These are phyloP conservation scores for Agriopis leucophaearia DNA, from an alignment of 2,888 invertebrate genomes.

Conservation along the genomic window DNA sequence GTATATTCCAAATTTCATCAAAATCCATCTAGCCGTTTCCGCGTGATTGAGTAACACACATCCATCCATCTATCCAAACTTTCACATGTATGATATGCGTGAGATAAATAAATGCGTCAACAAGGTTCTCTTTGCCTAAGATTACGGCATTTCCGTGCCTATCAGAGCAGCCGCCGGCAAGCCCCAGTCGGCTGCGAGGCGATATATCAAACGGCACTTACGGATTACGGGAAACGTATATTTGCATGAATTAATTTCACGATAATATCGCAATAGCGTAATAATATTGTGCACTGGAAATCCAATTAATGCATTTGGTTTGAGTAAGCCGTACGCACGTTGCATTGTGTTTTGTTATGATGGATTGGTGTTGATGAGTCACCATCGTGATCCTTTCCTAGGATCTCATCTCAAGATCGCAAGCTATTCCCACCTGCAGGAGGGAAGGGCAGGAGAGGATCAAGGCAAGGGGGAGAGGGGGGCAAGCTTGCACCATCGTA, in stretches of 20 bases:
- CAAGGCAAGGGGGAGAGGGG: no score
- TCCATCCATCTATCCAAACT: no score
- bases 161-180: conserved; percentile 10
- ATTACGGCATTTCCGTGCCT: conserved; percentile 1
- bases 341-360: neutral
- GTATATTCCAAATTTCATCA: no score
- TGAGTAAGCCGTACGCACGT: neutral
- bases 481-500: no score
- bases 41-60: no score
- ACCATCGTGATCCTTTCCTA: no score
- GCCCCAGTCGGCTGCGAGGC: conserved; percentile 16
- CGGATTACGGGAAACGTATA: conserved; percentile 31
- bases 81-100: no score
- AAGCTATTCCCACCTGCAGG: no score
- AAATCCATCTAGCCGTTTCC: no score
- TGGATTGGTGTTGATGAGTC: neutral
- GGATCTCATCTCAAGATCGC: no score
- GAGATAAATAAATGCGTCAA: neutral
- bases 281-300: conserved; percentile 22
- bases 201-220: conserved; percentile 20
- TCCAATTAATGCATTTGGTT: conserved; percentile 16
- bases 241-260: conserved; percentile 34
- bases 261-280: conserved; percentile 23
- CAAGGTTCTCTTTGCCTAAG: neutral
- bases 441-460: no score